Base-by-base conservation (phyloP, 2,888 invertebrate genomes). In the Thymelicus acteon region DNA sequence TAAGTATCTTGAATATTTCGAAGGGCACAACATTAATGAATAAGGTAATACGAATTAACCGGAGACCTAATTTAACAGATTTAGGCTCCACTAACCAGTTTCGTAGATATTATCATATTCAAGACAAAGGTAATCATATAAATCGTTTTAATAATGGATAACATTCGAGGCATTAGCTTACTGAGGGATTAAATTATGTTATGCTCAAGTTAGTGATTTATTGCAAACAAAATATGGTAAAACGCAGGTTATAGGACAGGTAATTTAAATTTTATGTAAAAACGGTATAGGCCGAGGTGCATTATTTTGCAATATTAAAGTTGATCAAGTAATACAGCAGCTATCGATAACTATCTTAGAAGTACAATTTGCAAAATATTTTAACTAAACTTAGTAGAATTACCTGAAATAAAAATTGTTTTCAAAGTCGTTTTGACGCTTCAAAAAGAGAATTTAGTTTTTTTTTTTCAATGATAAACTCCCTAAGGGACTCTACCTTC, bases 201-300 rank as follows among this genome's bases (percentile, higher is more conserved):
- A 60, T 71, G 70, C 44, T 64, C 52, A 60, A 65, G 52, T 60
- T 44, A 44, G 52, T 60, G 60, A 71, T 70, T 70, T 60, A 70
- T 64, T 64, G 60, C 58, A 19, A 70, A 60, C 70, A 19, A 64
- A 70, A 60, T 70, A 70, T 70, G 64, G 52, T 65, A 65, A 70
- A 60, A 65, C 31, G 47, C 54, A 52, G 70, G 60, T 71, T 69
- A 60, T 19, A 47, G 64, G 65, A 47, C 65, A 65, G 65, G 31
- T 65, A 19, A 71, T 65, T 70, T 70, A 52, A 64, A 70, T 70
- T 64, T 70, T 64, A 64, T 70, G 64, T 70, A 70, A 70, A 70
- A 61, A 54, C 44, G 6, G 31, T 52, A 49, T 49, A n/a, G 31
- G 44, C 7, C n/a, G 44, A 69, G 31, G 19, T 58, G 12, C 24